Base-by-base conservation (phyloP, 2,113 vertebrate species). In the Podarcis muralis region DNA sequence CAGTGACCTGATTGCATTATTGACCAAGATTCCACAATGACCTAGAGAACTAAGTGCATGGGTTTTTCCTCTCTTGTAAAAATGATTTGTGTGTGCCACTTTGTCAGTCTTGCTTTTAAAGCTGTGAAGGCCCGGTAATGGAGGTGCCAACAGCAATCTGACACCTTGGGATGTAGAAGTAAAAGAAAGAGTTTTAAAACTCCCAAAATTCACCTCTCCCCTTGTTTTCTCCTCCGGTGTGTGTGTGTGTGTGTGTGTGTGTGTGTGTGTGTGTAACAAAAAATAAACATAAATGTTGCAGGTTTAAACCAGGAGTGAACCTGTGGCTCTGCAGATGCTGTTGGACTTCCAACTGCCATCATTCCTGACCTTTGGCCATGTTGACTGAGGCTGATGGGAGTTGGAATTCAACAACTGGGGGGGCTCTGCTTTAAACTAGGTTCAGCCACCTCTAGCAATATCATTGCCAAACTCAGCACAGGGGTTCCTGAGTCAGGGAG, bases 31-130 rank as follows among this genome's bases (percentile, higher is more conserved):
- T 5, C 25, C 27, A 40, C 0, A 0, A 35, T 40, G 1, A 3
- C 37, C 0, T 18, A 7, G 12, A 62, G 82, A 83, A 48, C 16
- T 1, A 0, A 74, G 71, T 1, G 0, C 1, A 0, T 13, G 0
- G n/a, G n/a, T 32, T 77, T 86, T 30, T 66, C 18, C 2, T 4
- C 86, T 57, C 37, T 65, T 62, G 48, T 87, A 12, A 23, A 5
- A 32, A 53, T 20, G 9, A 59, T 37, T 32, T 69, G 32, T n/a
- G 2, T 13, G 5, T 11, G 0, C 3, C 40, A 65, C 37, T 7
- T 43, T 37, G n/a, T 37, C 62, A 30, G 65, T 5, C 30, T 87
- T 83, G 0, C 22, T 2, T 13, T 25, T 35, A 40, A 0, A 9
- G 0, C 16, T n/a, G 2, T 5, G 78, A 66, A 37, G 2, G 68